Evolutionary conservation across 2,888 invertebrate species (phyloP), one percentile per base, ranked within the genome.

Genomic region (Apodemia zela): DNA sequence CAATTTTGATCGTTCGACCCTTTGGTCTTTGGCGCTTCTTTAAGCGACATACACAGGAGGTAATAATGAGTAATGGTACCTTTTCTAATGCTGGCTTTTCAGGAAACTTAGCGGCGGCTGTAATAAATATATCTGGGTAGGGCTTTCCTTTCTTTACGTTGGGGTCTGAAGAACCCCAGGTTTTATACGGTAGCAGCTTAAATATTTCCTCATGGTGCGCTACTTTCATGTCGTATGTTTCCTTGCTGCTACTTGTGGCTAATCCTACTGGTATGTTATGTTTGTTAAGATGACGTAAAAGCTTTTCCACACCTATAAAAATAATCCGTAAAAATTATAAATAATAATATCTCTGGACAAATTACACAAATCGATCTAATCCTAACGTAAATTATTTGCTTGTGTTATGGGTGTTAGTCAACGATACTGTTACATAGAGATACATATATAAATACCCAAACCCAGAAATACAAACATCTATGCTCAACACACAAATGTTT

Each of bases 61-160:
- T 38, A 13, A 11, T 38, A 13, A 45, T 45, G 2, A 45, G 6
- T 45, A 18, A 25, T 10, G 4, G 21, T 82, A 93, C 93, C 81
- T 93, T 84, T 63, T 92, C 92, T 10, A 94, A 92, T 0, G 83
- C 75, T 1, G 96, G 95, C 67, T 93, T 89, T 63, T 94, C 94
- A 0, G 92, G 81, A 82, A 98, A 98, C 68, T 97, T 93, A 11
- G 87, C 84, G 0, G 96, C 96, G 68, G 96, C 95, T 1, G 97
- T 93, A 3, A 95, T 80, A 79, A 97, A 98, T 72, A 97, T 95
- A 79, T 98, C 98, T 0, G 98, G 98, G 49, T 93, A 93, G 0
- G 98, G 98, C 89, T 98, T 98, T 0, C 98, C 97, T 58, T 93
- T 85, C 77, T 95, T 95, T 1, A 98, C 97, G 62, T 96, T 96